Percentiles rank a stretch among this genome's conserved stretches.
These are phyloP conservation scores for Scelioninae gen. 2 DNA, from an alignment of 2,888 invertebrate species.

Conservation along the genomic window DNA sequence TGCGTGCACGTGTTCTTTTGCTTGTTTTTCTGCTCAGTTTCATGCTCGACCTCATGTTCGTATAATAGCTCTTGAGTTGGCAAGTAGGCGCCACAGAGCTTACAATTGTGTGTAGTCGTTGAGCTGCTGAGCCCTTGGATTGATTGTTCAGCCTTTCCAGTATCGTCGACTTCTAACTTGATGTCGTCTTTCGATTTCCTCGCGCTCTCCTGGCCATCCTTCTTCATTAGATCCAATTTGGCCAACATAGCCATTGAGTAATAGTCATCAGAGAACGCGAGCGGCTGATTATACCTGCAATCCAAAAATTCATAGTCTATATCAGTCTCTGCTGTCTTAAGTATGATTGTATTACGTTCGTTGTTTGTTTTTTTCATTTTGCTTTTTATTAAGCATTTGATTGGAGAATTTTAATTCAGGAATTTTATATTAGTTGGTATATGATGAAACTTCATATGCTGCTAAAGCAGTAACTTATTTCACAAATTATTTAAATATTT, in stretches of 20 bases:
- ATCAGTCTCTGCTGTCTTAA: slow-evolving; percentile 62
- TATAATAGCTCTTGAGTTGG: slow-evolving; percentile 63
- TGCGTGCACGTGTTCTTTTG: slow-evolving; percentile 69
- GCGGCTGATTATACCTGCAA: slow-evolving; percentile 70
- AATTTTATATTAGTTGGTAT: too few species aligned
- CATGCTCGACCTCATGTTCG: slow-evolving; percentile 63
- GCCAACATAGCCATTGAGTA: slow-evolving; percentile 68
- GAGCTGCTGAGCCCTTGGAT: not conserved
- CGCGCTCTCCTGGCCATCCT: slow-evolving; percentile 58
- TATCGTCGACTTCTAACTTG: slow-evolving; percentile 24
- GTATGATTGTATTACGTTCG: not conserved
- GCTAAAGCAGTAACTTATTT: too few species aligned
- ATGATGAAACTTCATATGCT: too few species aligned
- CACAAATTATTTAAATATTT: too few species aligned
- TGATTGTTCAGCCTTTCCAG: slow-evolving; percentile 60
- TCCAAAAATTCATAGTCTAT: slow-evolving; percentile 69
- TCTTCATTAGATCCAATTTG: slow-evolving; percentile 70
- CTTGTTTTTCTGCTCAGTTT: slow-evolving; percentile 66
- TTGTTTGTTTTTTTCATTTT: not conserved
- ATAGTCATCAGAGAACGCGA: slow-evolving; percentile 67
- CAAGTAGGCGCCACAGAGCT: slow-evolving; percentile 60
- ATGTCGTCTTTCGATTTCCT: slow-evolving; percentile 42
- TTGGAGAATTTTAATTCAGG: too few species aligned
- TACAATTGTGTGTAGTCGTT: not conserved
- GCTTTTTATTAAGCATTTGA: too few species aligned